phyloP scores from a whole-genome alignment of 2,888 invertebrate species.

The Parapristionchus giblindavisi region DNA sequence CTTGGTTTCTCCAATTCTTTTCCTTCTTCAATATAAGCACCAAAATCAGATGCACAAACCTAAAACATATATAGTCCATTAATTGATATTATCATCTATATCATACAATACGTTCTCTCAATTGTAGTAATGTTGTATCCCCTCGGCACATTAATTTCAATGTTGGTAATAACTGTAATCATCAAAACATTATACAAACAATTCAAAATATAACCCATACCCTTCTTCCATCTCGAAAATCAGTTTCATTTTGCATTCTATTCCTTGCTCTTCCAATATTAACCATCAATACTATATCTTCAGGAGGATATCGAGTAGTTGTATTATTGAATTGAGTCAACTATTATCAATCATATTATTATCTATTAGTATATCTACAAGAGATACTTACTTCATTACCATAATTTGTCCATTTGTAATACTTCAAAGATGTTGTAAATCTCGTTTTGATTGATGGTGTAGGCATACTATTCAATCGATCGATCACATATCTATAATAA shows the following conservation, averaged over 20 bases:
- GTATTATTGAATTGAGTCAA: too few relatives aligned
- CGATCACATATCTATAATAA: not conserved
- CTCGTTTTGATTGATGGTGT: not conserved
- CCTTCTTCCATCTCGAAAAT: not conserved
- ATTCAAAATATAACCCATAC: not conserved
- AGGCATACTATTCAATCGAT: constrained; percentile 5
- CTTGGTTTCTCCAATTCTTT: constrained; percentile 45
- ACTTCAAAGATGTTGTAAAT: not conserved
- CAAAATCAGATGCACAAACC: constrained; percentile 49
- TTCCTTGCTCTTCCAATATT: constrained; percentile 3
- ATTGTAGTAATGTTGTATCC: constrained; percentile 42
- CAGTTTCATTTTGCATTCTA: not conserved
- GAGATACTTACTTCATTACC: constrained; percentile 13
- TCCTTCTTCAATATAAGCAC: constrained; percentile 48
- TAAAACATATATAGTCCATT: constrained; percentile 7
- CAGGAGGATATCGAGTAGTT: not conserved
- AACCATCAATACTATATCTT: not conserved
- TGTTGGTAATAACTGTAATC: constrained; percentile 41
- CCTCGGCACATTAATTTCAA: constrained; percentile 51
- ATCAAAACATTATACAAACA: not conserved
- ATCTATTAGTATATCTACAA: too few relatives aligned
- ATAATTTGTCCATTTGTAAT: constrained; percentile 10
- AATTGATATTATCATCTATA: not conserved
- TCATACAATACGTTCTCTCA: constrained; percentile 44
- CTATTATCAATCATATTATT: too few relatives aligned